Percentiles rank a stretch among this genome's conserved stretches.
Conservation (phyloP, 1,140 invertebrate species). For the Reticulitermes speratus region DNA sequence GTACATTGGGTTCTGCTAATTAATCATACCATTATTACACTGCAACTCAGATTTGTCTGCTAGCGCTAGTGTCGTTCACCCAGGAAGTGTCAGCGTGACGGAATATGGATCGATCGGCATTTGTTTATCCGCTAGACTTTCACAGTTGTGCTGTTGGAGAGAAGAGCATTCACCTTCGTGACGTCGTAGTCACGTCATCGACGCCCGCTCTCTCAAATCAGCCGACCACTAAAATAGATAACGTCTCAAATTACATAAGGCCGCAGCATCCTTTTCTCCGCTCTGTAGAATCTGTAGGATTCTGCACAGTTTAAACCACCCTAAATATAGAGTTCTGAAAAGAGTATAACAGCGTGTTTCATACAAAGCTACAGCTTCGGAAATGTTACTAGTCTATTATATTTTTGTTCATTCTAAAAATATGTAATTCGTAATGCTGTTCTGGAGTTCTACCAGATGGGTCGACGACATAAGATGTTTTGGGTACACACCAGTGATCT, state of each 20-base stretch:
- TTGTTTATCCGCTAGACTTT: neutral
- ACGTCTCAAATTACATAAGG: neutral
- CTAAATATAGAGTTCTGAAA: no score
- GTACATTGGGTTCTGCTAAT: neutral
- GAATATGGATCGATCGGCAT: slow-evolving; percentile 1
- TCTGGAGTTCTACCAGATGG: no score
- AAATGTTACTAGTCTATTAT: no score
- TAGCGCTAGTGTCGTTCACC: neutral
- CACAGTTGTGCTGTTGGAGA: slow-evolving; percentile 1
- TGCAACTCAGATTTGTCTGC: neutral
- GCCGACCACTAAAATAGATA: neutral
- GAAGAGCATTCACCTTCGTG: slow-evolving; percentile 14
- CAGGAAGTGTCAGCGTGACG: neutral
- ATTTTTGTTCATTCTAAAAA: no score
- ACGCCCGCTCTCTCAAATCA: neutral
- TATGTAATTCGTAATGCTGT: no score
- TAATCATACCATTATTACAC: neutral
- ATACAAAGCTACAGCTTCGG: no score
- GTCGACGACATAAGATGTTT: no score
- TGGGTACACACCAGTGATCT: no score
- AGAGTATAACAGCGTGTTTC: no score
- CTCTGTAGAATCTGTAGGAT: no score
- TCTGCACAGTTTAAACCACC: no score
- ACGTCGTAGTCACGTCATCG: neutral
- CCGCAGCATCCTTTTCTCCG: no score